Evolutionary conservation across 2,888 invertebrate genomes (phyloP).

Genomic region (Hypomecis punctinalis): DNA sequence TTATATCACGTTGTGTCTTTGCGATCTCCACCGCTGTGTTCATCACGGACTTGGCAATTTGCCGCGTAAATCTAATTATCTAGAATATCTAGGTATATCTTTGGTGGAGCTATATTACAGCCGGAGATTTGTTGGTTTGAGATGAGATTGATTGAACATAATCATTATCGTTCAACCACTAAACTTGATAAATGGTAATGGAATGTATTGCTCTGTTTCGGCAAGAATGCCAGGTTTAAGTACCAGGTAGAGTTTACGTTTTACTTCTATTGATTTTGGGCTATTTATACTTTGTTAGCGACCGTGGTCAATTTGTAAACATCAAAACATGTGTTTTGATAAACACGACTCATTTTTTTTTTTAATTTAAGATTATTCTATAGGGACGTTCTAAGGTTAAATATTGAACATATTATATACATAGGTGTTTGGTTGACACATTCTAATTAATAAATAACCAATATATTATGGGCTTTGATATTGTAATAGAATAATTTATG

Average conservation of each 20-base stretch:
- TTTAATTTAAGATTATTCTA: too few species aligned
- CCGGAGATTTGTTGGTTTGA: slow-evolving; percentile 14
- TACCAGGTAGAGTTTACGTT: neutral
- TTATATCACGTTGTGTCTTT: slow-evolving; percentile 41
- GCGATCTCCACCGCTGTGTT: slow-evolving; percentile 32
- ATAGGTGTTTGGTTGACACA: too few species aligned
- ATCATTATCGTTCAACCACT: slow-evolving; percentile 24
- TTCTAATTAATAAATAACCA: too few species aligned
- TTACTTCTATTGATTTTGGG: neutral
- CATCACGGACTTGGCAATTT: slow-evolving; percentile 40
- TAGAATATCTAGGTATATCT: slow-evolving; percentile 20
- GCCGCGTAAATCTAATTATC: slow-evolving; percentile 40
- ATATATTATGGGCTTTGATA: too few species aligned
- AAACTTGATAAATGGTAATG: slow-evolving; percentile 18
- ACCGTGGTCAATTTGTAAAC: too few species aligned
- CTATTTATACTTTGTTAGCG: neutral
- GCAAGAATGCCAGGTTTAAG: neutral
- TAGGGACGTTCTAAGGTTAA: too few species aligned
- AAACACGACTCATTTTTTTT: too few species aligned
- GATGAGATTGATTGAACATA: slow-evolving; percentile 28
- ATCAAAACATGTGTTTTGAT: too few species aligned
- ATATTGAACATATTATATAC: too few species aligned
- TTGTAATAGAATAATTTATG: too few species aligned
- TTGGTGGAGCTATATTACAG: slow-evolving; percentile 17
- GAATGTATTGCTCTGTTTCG: neutral